phyloP scores from a whole-genome alignment of 2,888 invertebrate species.

The Hypsopygia costalis region DNA sequence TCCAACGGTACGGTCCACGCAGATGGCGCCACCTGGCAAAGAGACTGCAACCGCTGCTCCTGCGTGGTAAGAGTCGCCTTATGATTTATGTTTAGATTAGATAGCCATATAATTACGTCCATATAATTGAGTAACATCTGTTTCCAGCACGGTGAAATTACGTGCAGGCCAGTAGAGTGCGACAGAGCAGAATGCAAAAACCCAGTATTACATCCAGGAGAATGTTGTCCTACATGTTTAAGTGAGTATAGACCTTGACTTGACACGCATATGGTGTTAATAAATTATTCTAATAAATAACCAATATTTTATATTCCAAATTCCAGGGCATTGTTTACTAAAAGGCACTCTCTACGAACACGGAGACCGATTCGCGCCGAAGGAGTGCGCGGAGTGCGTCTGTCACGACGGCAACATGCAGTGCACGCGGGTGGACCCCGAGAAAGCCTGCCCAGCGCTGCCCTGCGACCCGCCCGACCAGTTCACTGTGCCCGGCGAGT shows the following conservation, averaged over 20 bases:
- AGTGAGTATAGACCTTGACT: no score
- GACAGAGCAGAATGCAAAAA: conserved; percentile 88
- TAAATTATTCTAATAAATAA: no score
- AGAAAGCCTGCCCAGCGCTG: conserved; percentile 87
- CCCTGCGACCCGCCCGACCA: conserved; percentile 88
- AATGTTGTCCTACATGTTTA: conserved; percentile 93
- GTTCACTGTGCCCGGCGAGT: conserved; percentile 91
- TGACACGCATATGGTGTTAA: no score
- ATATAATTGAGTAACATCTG: not conserved
- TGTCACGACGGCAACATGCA: conserved; percentile 91
- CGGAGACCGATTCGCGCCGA: conserved; percentile 86
- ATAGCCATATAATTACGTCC: no score
- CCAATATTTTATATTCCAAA: no score
- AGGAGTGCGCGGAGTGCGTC: conserved; percentile 90
- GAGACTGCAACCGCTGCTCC: conserved; percentile 92
- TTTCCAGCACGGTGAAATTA: conserved; percentile 89
- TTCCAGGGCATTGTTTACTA: conserved; percentile 86
- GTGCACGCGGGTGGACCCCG: conserved; percentile 86
- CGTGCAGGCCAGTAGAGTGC: conserved; percentile 91
- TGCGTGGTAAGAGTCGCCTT: conserved; percentile 84
- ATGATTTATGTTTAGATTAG: not conserved
- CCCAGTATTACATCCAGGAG: conserved; percentile 87
- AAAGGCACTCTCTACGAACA: conserved; percentile 88
- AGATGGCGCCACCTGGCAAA: conserved; percentile 92
- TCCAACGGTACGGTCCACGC: conserved; percentile 89